Percentiles rank a stretch among this genome's conserved stretches.
These are phyloP conservation scores for Pheucticus melanocephalus DNA, from an alignment of 2,113 vertebrate species.

Conservation along the genomic window DNA sequence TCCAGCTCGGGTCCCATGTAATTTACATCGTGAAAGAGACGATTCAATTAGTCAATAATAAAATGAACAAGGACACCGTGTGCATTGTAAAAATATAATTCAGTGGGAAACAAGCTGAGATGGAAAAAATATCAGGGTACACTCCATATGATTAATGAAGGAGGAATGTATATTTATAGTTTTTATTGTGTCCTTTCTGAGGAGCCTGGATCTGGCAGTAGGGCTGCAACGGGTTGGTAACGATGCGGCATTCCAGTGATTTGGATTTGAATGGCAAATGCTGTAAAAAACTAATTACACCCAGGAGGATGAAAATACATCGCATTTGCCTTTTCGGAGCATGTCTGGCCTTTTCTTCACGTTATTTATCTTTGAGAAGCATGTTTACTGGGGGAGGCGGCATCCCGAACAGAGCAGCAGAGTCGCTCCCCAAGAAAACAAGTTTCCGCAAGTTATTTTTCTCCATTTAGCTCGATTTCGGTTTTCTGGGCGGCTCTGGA, in stretches of 20 bases:
- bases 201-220: background rate
- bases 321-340: background rate
- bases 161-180: background rate
- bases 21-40: background rate
- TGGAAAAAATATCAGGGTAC: background rate
- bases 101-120: background rate
- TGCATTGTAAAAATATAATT: background rate
- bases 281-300: background rate
- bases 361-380: background rate
- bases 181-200: background rate
- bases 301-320: background rate
- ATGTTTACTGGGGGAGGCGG: fast-evolving
- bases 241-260: background rate
- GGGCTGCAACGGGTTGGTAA: background rate
- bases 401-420: background rate
- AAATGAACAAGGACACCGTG: background rate
- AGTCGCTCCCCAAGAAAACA: background rate
- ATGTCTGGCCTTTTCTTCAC: background rate
- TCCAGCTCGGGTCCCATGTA: background rate
- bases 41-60: slow-evolving; percentile 17
- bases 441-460: background rate
- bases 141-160: background rate
- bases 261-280: slow-evolving; percentile 28
- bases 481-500: background rate
- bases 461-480: fast-evolving